A percentile compares a stretch with the other conserved stretches of the same genome.
Evolutionary conservation across 2,888 invertebrate genomes (phyloP).

Genomic region (Rapana venosa): DNA sequence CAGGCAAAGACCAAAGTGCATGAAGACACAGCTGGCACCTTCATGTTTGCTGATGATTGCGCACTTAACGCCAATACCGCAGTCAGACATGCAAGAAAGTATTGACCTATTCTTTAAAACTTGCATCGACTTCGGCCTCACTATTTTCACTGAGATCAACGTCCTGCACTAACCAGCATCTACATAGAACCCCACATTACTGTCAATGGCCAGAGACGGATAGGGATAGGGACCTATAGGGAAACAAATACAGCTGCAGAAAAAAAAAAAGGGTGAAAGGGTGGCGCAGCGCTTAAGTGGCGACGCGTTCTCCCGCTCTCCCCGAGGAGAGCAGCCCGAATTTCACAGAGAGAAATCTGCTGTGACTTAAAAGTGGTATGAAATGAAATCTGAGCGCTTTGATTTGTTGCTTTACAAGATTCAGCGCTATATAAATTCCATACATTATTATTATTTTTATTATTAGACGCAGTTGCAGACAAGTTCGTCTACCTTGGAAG

Average conservation of each 20-base stretch:
- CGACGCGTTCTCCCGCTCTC: too few species aligned
- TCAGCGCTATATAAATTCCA: too few species aligned
- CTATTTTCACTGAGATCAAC: background rate
- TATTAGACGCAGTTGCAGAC: background rate
- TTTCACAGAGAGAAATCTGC: too few species aligned
- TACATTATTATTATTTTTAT: too few species aligned
- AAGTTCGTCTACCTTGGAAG: background rate
- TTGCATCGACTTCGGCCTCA: background rate
- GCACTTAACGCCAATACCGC: constrained; percentile 28
- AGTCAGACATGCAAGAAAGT: background rate
- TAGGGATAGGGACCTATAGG: too few species aligned
- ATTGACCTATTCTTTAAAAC: constrained; percentile 1
- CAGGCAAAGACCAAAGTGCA: constrained; percentile 24
- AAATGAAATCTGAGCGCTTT: too few species aligned
- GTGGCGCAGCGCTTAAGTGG: too few species aligned
- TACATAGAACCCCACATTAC: background rate
- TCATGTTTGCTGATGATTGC: constrained; percentile 26
- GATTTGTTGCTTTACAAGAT: too few species aligned
- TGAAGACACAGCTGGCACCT: background rate
- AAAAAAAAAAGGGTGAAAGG: too few species aligned
- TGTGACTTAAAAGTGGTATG: too few species aligned
- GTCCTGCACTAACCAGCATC: background rate
- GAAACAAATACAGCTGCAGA: too few species aligned
- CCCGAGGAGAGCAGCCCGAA: too few species aligned
- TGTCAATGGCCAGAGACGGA: background rate